These are phyloP conservation scores for Porites evermanni DNA, from an alignment of 92 coral and sea anemone genomes.

Conservation along the genomic window DNA sequence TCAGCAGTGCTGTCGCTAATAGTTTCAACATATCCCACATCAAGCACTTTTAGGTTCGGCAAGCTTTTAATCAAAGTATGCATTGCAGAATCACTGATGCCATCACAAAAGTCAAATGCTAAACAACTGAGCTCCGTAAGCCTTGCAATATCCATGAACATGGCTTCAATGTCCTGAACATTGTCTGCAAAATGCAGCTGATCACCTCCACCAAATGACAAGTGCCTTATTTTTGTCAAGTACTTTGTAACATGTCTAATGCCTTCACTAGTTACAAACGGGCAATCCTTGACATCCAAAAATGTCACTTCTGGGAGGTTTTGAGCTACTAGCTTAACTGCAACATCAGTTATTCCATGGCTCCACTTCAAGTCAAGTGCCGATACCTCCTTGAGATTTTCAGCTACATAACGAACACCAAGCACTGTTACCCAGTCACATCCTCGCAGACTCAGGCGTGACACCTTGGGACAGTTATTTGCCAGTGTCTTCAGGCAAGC, in stretches of 20 bases:
- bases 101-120: slow-evolving; percentile 84
- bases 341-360: slow-evolving; percentile 78
- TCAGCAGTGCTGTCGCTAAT: slow-evolving; percentile 82
- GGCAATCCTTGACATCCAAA: slow-evolving; percentile 86
- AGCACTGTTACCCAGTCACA: slow-evolving; percentile 92
- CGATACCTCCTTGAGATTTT: slow-evolving; percentile 73
- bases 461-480: slow-evolving; percentile 72
- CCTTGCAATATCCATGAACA: slow-evolving; percentile 83
- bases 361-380: slow-evolving; percentile 88
- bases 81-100: slow-evolving; percentile 77
- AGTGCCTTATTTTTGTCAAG: slow-evolving; percentile 69
- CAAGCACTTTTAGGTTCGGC: slow-evolving; percentile 74
- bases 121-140: slow-evolving; percentile 75
- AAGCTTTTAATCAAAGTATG: slow-evolving; percentile 71
- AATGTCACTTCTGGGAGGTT: slow-evolving; percentile 75
- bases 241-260: slow-evolving; percentile 74
- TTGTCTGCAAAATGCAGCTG: slow-evolving; percentile 79
- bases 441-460: slow-evolving; percentile 74
- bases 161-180: slow-evolving; percentile 66
- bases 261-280: slow-evolving; percentile 85
- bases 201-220: slow-evolving; percentile 93
- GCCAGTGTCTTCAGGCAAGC: slow-evolving; percentile 76
- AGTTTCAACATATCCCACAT: slow-evolving; percentile 87
- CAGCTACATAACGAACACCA: slow-evolving; percentile 73
- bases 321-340: slow-evolving; percentile 74